phyloP scores from a whole-genome alignment of 1,140 invertebrate genomes.

The Scaptomyza graminum region DNA sequence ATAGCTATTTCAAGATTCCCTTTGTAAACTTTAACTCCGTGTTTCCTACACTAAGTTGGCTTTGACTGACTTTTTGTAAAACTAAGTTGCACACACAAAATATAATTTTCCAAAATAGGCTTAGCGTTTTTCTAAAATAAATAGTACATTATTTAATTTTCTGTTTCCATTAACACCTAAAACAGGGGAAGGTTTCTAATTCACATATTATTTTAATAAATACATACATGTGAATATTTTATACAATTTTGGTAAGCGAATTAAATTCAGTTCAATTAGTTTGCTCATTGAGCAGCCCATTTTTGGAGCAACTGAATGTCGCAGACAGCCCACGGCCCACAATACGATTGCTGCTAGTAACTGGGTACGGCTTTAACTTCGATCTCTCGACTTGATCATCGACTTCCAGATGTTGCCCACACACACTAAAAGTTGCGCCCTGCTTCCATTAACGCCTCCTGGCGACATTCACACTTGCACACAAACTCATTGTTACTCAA shows the following conservation, averaged over 20 bases:
- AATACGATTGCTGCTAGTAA: conserved; percentile 13
- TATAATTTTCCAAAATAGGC: conserved; percentile 14
- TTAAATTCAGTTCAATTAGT: conserved; percentile 59
- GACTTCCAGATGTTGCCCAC: conserved; percentile 64
- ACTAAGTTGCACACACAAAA: neutral
- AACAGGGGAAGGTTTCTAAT: neutral
- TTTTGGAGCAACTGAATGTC: conserved; percentile 58
- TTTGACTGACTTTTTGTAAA: conserved; percentile 18
- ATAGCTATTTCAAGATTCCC: too few relatives aligned
- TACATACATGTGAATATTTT: conserved; percentile 1
- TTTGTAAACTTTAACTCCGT: too few relatives aligned
- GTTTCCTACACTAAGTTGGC: conserved; percentile 13
- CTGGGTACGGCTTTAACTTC: conserved; percentile 46
- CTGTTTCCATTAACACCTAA: neutral
- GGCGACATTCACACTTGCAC: conserved; percentile 53
- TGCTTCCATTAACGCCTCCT: conserved; percentile 57
- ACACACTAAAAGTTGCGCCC: conserved; percentile 25
- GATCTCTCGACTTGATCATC: conserved; percentile 43
- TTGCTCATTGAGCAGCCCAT: conserved; percentile 67
- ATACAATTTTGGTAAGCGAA: conserved; percentile 42
- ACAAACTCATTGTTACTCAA: conserved; percentile 33
- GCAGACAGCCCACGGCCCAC: conserved; percentile 46
- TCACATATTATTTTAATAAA: neutral
- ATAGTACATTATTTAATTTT: too few relatives aligned
- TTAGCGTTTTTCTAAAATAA: neutral